Conservation (phyloP, 2,113 vertebrate genomes). For the Polypterus bichir region DNA sequence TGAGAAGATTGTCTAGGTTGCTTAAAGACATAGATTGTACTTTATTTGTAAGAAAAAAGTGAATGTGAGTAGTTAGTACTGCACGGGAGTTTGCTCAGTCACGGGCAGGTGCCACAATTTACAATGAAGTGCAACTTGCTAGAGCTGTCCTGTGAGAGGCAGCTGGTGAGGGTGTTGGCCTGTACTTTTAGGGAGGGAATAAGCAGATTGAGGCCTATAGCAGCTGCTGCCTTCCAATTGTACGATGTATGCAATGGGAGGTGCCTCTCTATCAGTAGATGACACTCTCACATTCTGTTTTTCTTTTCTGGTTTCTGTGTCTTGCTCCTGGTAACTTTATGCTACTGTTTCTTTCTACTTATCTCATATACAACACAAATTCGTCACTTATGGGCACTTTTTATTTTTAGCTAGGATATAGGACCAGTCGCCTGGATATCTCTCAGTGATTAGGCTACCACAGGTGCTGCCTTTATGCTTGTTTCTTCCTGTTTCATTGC, state of each 20-base stretch:
- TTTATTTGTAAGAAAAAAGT: too few relatives aligned
- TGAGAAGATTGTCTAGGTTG: too few relatives aligned
- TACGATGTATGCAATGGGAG: conserved; percentile 11
- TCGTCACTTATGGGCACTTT: too few relatives aligned
- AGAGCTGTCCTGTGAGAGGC: background rate
- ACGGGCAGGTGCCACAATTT: conserved; percentile 3
- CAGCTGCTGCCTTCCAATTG: conserved; percentile 27
- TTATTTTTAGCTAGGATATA: too few relatives aligned
- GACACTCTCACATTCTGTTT: conserved; percentile 1
- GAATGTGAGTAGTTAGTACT: too few relatives aligned
- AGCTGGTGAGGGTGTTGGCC: conserved; percentile 1
- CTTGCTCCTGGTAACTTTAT: background rate
- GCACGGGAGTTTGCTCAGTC: background rate
- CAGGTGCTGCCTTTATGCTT: too few relatives aligned
- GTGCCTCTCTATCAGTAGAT: conserved; percentile 1
- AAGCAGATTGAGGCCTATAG: conserved; percentile 23
- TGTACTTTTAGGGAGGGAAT: background rate
- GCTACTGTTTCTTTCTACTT: background rate
- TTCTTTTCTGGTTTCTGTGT: conserved; percentile 8
- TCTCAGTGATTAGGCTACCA: too few relatives aligned
- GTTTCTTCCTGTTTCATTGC: too few relatives aligned
- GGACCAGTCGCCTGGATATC: too few relatives aligned
- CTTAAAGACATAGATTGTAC: too few relatives aligned
- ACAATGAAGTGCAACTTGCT: conserved; percentile 1
- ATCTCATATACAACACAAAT: background rate